Conservation (phyloP, 2,113 vertebrate genomes). For the Rousettus leschenaultii region DNA sequence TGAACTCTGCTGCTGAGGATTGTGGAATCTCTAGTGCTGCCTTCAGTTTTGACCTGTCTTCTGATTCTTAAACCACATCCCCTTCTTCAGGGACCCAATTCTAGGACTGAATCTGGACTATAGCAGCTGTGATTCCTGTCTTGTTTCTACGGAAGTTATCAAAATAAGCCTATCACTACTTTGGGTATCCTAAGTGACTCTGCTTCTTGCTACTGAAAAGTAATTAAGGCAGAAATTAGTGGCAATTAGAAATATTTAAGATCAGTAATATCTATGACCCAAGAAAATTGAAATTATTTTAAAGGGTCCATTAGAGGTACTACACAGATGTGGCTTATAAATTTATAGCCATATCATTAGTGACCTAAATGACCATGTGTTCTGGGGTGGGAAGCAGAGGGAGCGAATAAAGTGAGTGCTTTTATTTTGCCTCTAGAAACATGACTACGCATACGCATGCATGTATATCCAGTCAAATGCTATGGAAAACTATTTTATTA, state of each 20-base stretch:
- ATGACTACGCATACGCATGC: not conserved
- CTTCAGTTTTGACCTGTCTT: not conserved
- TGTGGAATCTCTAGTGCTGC: not conserved
- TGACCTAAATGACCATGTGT: not conserved
- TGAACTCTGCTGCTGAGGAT: not conserved
- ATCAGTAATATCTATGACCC: not conserved
- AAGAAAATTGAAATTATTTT: not conserved
- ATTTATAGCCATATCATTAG: not conserved
- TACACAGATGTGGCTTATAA: not conserved
- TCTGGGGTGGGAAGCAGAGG: not conserved
- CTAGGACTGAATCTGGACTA: not conserved
- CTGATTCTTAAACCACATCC: not conserved
- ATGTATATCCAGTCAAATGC: not conserved
- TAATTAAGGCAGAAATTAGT: not conserved
- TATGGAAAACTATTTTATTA: not conserved
- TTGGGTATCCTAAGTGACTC: not conserved
- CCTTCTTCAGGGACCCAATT: not conserved
- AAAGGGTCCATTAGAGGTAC: not conserved
- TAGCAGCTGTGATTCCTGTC: not conserved
- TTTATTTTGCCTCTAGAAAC: not conserved
- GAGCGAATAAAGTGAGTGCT: not conserved
- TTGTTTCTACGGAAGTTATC: not conserved
- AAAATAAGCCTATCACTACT: not conserved
- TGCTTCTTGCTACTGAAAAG: not conserved
- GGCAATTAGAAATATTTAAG: not conserved